Conservation (phyloP, 2,888 invertebrate genomes). For the Apotomis capreana region DNA sequence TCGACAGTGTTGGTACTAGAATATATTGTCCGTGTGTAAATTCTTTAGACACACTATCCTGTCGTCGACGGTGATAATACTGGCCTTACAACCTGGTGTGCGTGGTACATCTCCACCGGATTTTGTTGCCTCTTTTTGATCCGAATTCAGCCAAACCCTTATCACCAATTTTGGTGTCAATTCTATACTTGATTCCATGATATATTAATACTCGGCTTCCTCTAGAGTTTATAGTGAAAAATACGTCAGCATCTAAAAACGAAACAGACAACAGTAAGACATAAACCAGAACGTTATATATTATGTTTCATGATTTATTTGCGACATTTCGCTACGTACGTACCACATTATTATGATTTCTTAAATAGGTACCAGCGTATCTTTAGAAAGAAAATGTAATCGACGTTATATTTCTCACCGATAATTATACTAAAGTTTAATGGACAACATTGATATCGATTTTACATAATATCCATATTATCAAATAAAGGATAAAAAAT, state of each 20-base stretch:
- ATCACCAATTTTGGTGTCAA: not conserved
- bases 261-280: not conserved
- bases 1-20: not conserved
- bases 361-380: no score
- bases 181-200: not conserved
- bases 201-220: not conserved
- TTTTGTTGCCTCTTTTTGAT: not conserved
- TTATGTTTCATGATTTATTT: not conserved
- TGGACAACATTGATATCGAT: no score
- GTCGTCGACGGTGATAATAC: conserved; percentile 13
- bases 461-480: no score
- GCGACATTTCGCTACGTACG: no score
- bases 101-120: conserved; percentile 10
- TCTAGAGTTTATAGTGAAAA: not conserved
- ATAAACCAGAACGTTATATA: not conserved
- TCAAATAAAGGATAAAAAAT: no score
- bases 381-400: no score
- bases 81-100: conserved; percentile 5
- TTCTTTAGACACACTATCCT: not conserved
- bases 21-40: not conserved
- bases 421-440: no score
- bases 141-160: not conserved
- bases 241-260: not conserved
- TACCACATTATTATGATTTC: no score
- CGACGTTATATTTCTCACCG: no score